These are phyloP conservation scores for Serrognathus titanus DNA, from an alignment of 2,888 invertebrate species.

Conservation along the genomic window DNA sequence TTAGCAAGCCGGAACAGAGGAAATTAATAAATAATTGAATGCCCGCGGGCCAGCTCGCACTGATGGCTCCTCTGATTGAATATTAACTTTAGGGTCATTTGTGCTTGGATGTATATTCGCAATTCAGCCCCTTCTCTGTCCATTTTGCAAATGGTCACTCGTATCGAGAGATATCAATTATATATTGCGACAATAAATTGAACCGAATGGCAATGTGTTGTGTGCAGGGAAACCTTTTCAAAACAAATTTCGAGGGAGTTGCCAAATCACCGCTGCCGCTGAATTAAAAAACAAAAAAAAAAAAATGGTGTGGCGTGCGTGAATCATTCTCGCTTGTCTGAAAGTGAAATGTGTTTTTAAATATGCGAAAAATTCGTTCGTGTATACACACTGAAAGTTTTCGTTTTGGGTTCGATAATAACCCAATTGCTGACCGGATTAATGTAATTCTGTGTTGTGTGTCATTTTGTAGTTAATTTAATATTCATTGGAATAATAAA, in stretches of 20 bases:
- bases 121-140: conserved; percentile 22
- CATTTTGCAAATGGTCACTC: not conserved
- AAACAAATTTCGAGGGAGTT: not conserved
- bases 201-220: conserved; percentile 3
- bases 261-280: not conserved
- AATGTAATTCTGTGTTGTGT: no score
- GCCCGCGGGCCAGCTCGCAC: conserved; percentile 34
- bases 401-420: no score
- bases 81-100: conserved; percentile 33
- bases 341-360: no score
- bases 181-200: conserved; percentile 6
- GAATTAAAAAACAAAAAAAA: no score
- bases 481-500: no score
- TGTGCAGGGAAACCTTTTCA: not conserved
- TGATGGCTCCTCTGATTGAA: conserved; percentile 37
- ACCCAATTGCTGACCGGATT: no score
- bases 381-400: no score
- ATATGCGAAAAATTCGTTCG: no score
- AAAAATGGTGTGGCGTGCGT: no score
- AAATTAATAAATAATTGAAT: conserved; percentile 41
- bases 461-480: no score
- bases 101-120: conserved; percentile 16
- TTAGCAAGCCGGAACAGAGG: conserved; percentile 28
- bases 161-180: conserved; percentile 3
- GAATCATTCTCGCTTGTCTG: no score